A percentile compares a stretch with the other conserved stretches of the same genome.
Evolutionary conservation across 37 sponge, comb jelly and placozoan species (phyloP).

Genomic region (Diacarnus erythraeanus): DNA sequence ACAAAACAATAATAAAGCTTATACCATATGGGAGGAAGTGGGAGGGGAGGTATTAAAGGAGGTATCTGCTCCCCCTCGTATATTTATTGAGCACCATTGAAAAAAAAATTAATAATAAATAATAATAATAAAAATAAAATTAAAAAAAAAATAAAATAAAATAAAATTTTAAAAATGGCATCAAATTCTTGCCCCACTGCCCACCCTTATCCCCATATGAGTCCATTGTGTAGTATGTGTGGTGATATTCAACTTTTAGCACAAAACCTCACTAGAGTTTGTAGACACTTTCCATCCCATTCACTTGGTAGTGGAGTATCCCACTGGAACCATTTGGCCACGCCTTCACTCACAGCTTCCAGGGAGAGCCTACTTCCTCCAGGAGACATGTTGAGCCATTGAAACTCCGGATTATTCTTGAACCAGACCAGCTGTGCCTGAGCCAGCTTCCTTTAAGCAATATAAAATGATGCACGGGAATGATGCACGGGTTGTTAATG

Average conservation of each 20-base stretch:
- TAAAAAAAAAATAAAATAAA: no score
- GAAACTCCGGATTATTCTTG: constrained; percentile 45
- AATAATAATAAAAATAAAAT: no score
- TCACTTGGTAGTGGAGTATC: constrained; percentile 46
- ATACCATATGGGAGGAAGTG: no score
- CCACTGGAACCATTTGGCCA: constrained; percentile 46
- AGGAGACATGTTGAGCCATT: constrained; percentile 76
- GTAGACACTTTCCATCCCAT: constrained; percentile 57
- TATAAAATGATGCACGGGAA: background rate
- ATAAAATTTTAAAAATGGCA: no score
- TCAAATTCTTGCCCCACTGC: background rate
- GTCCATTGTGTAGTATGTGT: no score
- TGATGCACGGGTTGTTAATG: no score
- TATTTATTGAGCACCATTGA: no score
- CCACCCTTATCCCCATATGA: background rate
- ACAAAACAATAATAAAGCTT: no score
- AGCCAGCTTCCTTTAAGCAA: constrained; percentile 50
- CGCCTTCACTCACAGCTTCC: constrained; percentile 30
- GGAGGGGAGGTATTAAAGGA: no score
- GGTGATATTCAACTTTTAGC: no score
- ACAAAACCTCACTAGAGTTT: constrained; percentile 59
- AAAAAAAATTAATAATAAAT: no score
- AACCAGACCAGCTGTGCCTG: constrained; percentile 56
- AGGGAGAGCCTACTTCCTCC: constrained; percentile 18
- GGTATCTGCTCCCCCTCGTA: no score